Evolutionary conservation across 1,140 invertebrate species (phyloP).

Genomic region (roundworm (Caenorhabditis elegans)): WBcel235 BX284604.4:1808001-1808500

Average conservation of each 20-base stretch:
- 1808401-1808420: constrained; percentile 23
- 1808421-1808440: constrained; percentile 32
- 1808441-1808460: constrained; percentile 38
- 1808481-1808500: constrained; percentile 32
- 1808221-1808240: constrained; percentile 37
- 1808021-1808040: too few species aligned
- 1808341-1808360: constrained; percentile 37
- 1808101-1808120: constrained; percentile 39
- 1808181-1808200: constrained; percentile 32
- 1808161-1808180: constrained; percentile 41
- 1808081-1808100: constrained; percentile 48
- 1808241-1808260: constrained; percentile 20
- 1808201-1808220: constrained; percentile 39
- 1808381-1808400: constrained; percentile 43
- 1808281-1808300: constrained; percentile 37
- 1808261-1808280: constrained; percentile 8
- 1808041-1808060: neutral
- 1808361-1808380: constrained; percentile 38
- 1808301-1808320: neutral
- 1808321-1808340: constrained; percentile 26
- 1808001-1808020: too few species aligned
- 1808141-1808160: constrained; percentile 35
- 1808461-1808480: constrained; percentile 40
- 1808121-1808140: constrained; percentile 29
- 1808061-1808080: too few species aligned